Conservation (phyloP, 2,888 invertebrate species). For the Pachliopta kotzebuea region DNA sequence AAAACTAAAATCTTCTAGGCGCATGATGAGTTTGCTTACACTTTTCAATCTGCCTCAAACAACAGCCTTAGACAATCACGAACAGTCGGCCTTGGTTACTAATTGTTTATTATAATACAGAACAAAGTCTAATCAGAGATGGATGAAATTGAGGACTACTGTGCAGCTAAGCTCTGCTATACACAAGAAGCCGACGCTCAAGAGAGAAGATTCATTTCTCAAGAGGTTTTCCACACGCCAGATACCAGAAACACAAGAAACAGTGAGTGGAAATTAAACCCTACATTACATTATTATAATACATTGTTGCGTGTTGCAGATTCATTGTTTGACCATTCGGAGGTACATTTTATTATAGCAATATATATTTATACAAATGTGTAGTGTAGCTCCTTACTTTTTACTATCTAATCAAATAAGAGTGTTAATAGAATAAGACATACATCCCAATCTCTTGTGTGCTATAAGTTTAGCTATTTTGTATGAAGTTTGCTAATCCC, state of each 20-base stretch:
- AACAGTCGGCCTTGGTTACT: conserved; percentile 22
- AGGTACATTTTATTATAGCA: too few relatives aligned
- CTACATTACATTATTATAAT: not conserved
- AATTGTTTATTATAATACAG: conserved; percentile 69
- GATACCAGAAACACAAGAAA: conserved; percentile 92
- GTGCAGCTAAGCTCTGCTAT: conserved; percentile 94
- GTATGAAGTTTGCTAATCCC: not conserved
- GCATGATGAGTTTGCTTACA: conserved; percentile 57
- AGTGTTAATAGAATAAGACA: not conserved
- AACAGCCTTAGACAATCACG: not conserved
- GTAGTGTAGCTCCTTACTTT: not conserved
- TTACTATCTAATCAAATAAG: not conserved
- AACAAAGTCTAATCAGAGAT: conserved; percentile 96
- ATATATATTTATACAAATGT: not conserved
- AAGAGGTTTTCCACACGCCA: conserved; percentile 96
- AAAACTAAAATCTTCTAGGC: conserved; percentile 36
- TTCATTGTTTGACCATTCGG: too few relatives aligned
- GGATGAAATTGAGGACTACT: conserved; percentile 97
- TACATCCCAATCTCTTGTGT: not conserved
- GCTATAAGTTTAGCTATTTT: not conserved
- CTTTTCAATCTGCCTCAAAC: conserved; percentile 32
- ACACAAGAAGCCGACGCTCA: conserved; percentile 93
- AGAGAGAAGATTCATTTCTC: conserved; percentile 95
- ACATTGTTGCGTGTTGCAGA: too few relatives aligned
- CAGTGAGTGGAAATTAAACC: conserved; percentile 69